These are phyloP conservation scores for Dendropsophus ebraccatus DNA, from an alignment of 2,113 vertebrate species.

Conservation along the genomic window DNA sequence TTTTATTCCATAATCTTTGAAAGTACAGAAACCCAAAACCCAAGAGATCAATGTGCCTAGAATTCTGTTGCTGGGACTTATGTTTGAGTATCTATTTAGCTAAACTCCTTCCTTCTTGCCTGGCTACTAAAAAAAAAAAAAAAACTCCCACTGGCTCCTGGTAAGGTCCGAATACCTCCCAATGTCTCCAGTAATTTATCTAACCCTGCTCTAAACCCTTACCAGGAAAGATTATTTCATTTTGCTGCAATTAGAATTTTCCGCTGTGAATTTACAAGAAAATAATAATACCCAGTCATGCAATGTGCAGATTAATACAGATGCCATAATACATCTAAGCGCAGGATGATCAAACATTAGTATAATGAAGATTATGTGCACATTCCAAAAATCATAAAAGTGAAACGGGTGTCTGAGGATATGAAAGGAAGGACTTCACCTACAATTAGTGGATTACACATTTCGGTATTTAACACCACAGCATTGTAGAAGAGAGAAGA, in stretches of 20 bases:
- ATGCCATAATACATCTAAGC: background rate
- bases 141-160: background rate
- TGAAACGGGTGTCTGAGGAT: background rate
- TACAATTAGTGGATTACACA: background rate
- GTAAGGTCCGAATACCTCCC: background rate
- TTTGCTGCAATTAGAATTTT: background rate
- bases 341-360: background rate
- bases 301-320: background rate
- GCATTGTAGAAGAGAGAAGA: background rate
- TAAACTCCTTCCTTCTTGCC: background rate
- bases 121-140: background rate
- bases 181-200: background rate
- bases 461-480: background rate
- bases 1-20: no score
- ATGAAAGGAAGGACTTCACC: background rate
- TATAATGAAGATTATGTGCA: slow-evolving; percentile 8
- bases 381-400: background rate
- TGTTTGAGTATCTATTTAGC: background rate
- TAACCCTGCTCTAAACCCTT: background rate
- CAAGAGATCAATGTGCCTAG: background rate
- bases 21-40: background rate
- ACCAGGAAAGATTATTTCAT: background rate
- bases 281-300: background rate
- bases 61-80: background rate
- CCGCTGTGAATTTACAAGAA: background rate